phyloP scores from a whole-genome alignment of 1,140 invertebrate species.

The Lepidotrigona ventralis region DNA sequence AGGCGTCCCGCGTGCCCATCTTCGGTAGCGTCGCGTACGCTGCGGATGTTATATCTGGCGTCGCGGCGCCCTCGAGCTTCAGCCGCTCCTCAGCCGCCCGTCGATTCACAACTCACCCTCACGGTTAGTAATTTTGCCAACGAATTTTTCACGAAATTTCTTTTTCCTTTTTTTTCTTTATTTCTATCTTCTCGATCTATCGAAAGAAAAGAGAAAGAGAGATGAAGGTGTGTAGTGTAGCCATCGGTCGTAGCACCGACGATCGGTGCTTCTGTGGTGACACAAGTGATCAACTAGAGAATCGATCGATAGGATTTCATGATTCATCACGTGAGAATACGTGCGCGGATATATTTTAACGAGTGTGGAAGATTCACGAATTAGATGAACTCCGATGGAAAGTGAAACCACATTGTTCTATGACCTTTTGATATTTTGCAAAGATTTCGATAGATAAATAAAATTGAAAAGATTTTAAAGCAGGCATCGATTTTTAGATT shows the following conservation, averaged over 20 bases:
- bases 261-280: slow-evolving; percentile 31
- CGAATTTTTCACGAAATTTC: neutral
- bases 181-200: neutral
- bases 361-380: neutral
- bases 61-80: slow-evolving; percentile 71
- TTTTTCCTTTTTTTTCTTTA: neutral
- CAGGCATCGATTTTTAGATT: neutral
- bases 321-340: neutral
- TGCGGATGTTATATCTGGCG: slow-evolving; percentile 77
- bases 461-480: neutral
- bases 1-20: slow-evolving; percentile 77
- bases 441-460: neutral
- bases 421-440: neutral
- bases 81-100: slow-evolving; percentile 73
- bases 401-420: neutral
- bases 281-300: slow-evolving; percentile 1
- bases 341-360: neutral
- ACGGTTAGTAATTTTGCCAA: slow-evolving; percentile 69
- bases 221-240: slow-evolving; percentile 17
- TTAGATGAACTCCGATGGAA: neutral
- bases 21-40: slow-evolving; percentile 74
- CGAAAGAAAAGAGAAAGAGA: neutral
- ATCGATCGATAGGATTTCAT: slow-evolving; percentile 2
- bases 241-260: neutral
- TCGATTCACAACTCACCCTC: slow-evolving; percentile 71